phyloP scores from a whole-genome alignment of 2,113 vertebrate species.

The Zingel zingel region DNA sequence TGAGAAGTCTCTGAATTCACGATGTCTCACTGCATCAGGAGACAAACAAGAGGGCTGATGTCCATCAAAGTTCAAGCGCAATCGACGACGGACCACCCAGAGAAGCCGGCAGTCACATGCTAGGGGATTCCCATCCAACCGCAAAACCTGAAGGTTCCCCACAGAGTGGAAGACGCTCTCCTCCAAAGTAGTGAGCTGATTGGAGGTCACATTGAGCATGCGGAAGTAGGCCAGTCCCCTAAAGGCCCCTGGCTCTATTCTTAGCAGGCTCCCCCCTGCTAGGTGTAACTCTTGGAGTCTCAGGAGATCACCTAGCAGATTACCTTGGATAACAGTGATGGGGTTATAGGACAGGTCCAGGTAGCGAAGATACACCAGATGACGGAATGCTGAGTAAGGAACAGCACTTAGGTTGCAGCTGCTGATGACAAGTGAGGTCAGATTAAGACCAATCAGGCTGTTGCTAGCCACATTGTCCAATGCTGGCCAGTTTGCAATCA shows the following conservation, averaged over 20 bases:
- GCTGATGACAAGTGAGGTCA: slow-evolving; percentile 88
- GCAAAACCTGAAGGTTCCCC: slow-evolving; percentile 87
- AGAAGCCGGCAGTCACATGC: slow-evolving; percentile 92
- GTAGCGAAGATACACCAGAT: slow-evolving; percentile 86
- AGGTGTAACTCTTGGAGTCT: slow-evolving; percentile 91
- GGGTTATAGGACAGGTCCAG: slow-evolving; percentile 93
- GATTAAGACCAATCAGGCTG: slow-evolving; percentile 88
- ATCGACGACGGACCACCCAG: slow-evolving; percentile 87
- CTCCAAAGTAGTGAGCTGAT: slow-evolving; percentile 88
- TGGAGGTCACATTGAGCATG: slow-evolving; percentile 89
- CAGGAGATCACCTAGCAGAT: slow-evolving; percentile 82
- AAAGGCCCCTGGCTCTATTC: slow-evolving; percentile 88
- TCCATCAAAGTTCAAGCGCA: slow-evolving; percentile 86
- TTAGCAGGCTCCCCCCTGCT: slow-evolving; percentile 84
- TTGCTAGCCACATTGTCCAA: slow-evolving; percentile 84
- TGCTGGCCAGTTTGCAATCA: slow-evolving; percentile 87
- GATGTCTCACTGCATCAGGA: slow-evolving; percentile 78
- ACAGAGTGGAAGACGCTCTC: slow-evolving; percentile 89
- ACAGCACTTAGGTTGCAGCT: slow-evolving; percentile 87
- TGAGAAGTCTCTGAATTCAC: slow-evolving; percentile 87
- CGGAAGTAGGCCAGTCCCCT: slow-evolving; percentile 86
- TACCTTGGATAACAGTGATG: slow-evolving; percentile 85
- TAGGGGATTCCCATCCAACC: slow-evolving; percentile 89
- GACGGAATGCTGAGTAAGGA: slow-evolving; percentile 87
- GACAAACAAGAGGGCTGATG: slow-evolving; percentile 86